These are phyloP conservation scores for Sigmodon hispidus DNA, from an alignment of 2,113 vertebrate species.

Conservation along the genomic window DNA sequence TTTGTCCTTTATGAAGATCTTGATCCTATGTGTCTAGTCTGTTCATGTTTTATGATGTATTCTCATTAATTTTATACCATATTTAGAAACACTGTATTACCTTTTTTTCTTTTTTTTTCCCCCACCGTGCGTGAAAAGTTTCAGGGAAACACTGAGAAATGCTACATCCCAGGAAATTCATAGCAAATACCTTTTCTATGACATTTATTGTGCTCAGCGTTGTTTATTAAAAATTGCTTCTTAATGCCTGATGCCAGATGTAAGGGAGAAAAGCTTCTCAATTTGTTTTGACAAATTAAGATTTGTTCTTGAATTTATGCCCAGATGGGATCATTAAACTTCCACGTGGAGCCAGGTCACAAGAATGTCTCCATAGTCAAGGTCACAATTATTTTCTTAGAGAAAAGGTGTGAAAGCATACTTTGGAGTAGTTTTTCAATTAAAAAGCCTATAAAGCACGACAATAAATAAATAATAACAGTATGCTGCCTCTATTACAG, in stretches of 20 bases:
- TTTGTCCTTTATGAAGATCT: not conserved
- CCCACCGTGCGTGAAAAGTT: not conserved
- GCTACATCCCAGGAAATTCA: not conserved
- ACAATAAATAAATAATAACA: not conserved
- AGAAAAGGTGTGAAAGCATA: not conserved
- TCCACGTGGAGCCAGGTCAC: not conserved
- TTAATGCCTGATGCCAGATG: not conserved
- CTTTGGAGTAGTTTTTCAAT: not conserved
- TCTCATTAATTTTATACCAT: not conserved
- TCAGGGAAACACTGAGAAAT: conserved; percentile 7
- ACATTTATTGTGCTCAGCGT: not conserved
- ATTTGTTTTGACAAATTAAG: conserved; percentile 14
- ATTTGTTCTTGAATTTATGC: not conserved
- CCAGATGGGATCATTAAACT: conserved; percentile 10
- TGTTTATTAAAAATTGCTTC: conserved; percentile 33
- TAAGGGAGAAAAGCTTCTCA: not conserved
- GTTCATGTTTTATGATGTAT: not conserved
- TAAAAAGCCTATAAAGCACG: not conserved
- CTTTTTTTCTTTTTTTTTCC: not conserved
- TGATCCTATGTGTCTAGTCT: not conserved
- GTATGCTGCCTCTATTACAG: not conserved
- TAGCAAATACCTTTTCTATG: not conserved
- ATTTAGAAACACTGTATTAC: not conserved
- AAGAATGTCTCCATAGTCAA: not conserved
- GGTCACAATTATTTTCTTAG: not conserved